Conservation (phyloP, 1,140 invertebrate species). For the Onthophagus taurus region DNA sequence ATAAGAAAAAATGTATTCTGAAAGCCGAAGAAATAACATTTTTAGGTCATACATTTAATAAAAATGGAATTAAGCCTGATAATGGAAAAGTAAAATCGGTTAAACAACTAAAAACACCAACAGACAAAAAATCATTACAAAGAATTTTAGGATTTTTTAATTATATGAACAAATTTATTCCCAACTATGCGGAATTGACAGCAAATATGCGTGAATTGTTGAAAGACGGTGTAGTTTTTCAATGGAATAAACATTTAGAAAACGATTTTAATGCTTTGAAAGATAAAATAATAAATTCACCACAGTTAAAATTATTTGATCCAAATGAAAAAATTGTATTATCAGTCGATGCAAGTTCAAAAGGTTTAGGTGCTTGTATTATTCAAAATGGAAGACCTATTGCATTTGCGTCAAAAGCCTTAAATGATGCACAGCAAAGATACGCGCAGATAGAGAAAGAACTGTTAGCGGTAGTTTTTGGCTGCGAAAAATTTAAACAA, state of each 20-base stretch:
- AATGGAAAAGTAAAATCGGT: constrained; percentile 24
- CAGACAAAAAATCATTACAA: constrained; percentile 27
- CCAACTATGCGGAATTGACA: constrained; percentile 23
- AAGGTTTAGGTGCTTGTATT: constrained; percentile 29
- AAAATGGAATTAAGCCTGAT: constrained; percentile 22
- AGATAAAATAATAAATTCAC: not conserved
- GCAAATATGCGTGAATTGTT: constrained; percentile 20
- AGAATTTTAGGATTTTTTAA: constrained; percentile 29
- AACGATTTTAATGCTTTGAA: not conserved
- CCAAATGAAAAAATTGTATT: constrained; percentile 10
- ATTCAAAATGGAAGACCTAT: constrained; percentile 29
- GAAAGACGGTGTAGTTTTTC: constrained; percentile 22
- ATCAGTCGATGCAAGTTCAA: constrained; percentile 29
- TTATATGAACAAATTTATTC: constrained; percentile 26
- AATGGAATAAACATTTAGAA: constrained; percentile 13
- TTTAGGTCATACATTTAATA: constrained; percentile 25
- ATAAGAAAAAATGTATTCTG: constrained; percentile 30
- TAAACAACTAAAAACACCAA: constrained; percentile 21
- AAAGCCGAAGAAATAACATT: constrained; percentile 30
- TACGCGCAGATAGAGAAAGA: constrained; percentile 39
- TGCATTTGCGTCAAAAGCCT: constrained; percentile 30
- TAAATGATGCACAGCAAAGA: constrained; percentile 26
- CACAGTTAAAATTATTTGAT: not conserved
- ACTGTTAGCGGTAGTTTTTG: constrained; percentile 24
- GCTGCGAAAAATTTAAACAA: constrained; percentile 23